Evolutionary conservation across 1,140 invertebrate species (phyloP).

Genomic region (Battus philenor): DNA sequence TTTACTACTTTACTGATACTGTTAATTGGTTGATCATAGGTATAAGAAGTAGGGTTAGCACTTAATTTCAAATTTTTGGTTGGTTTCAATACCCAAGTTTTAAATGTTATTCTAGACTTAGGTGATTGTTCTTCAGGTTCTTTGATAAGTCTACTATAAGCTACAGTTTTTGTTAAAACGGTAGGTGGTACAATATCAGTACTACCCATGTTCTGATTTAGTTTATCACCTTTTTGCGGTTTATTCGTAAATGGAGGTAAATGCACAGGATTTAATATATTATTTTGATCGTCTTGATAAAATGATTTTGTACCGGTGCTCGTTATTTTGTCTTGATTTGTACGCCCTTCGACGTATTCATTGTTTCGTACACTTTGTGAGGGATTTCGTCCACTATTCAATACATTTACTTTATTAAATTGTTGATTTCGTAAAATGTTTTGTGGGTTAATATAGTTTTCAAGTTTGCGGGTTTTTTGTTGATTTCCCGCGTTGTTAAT

Average conservation of each 20-base stretch:
- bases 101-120: conserved; percentile 60
- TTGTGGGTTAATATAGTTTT: conserved; percentile 17
- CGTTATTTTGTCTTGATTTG: conserved; percentile 17
- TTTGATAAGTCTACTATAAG: conserved; percentile 46
- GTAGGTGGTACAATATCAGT: conserved; percentile 32
- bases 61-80: conserved; percentile 43
- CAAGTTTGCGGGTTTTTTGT: conserved; percentile 20
- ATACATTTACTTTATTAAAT: conserved; percentile 5
- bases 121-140: conserved; percentile 44
- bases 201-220: conserved; percentile 58
- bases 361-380: conserved; percentile 19
- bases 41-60: conserved; percentile 42
- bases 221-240: conserved; percentile 23
- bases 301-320: too few relatives aligned
- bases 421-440: conserved; percentile 14
- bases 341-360: conserved; percentile 25
- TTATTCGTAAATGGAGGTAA: not conserved
- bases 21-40: conserved; percentile 33
- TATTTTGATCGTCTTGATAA: conserved; percentile 23
- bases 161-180: conserved; percentile 53
- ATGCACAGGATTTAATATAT: conserved; percentile 14
- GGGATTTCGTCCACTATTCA: conserved; percentile 22
- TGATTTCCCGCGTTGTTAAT: conserved; percentile 20
- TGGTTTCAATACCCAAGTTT: conserved; percentile 67
- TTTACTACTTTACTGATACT: conserved; percentile 17